Percentiles rank a stretch among this genome's conserved stretches.
phyloP scores from a whole-genome alignment of 1,140 invertebrate species.

The Nephila pilipes region DNA sequence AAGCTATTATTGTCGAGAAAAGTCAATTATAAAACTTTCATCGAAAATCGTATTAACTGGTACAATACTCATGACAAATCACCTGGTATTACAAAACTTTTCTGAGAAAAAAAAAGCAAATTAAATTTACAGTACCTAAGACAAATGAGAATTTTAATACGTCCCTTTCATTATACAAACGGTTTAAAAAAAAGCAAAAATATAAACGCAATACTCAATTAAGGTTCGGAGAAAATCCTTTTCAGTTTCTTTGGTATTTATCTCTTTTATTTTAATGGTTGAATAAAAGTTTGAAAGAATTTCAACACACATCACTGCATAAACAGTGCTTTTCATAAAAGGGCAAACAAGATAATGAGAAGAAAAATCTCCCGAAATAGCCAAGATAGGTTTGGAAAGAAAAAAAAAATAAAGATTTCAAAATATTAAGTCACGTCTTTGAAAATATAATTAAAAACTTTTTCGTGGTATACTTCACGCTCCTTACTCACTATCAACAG shows the following conservation, averaged over 20 bases:
- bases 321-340: not conserved
- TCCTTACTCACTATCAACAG: not conserved
- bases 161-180: not conserved
- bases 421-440: slow-evolving; percentile 11
- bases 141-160: not conserved
- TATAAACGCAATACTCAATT: slow-evolving; percentile 10
- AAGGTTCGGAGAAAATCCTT: not conserved
- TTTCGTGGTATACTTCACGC: no score
- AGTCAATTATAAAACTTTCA: not conserved
- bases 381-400: not conserved
- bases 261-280: not conserved
- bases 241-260: slow-evolving; percentile 5
- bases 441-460: slow-evolving; percentile 10
- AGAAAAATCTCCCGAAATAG: not conserved
- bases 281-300: slow-evolving; percentile 8
- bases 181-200: not conserved
- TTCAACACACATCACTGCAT: not conserved
- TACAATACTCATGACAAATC: not conserved
- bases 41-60: not conserved
- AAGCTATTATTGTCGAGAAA: not conserved
- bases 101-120: not conserved
- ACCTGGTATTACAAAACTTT: not conserved
- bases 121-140: not conserved
- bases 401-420: not conserved
- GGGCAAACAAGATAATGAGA: not conserved